Conservation (phyloP, 2,888 invertebrate genomes). For the Bursaphelenchus okinawaensis region DNA sequence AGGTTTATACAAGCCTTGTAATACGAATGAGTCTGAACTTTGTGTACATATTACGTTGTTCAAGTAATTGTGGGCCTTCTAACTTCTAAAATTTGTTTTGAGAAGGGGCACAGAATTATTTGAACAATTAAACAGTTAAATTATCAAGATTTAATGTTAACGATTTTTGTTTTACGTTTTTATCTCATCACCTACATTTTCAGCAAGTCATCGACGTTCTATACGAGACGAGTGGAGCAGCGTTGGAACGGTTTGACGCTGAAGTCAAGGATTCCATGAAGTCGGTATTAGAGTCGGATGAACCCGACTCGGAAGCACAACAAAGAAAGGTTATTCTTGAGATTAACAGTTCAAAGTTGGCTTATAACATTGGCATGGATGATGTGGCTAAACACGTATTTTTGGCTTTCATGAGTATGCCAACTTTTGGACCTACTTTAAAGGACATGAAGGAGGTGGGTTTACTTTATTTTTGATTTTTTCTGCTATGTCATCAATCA, state of each 20-base stretch:
- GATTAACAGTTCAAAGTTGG: conserved; percentile 52
- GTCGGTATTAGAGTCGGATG: conserved; percentile 5
- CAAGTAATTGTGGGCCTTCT: no score
- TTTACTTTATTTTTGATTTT: not conserved
- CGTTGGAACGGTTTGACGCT: conserved; percentile 6
- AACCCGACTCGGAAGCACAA: conserved; percentile 2
- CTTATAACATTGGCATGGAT: conserved; percentile 48
- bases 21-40: no score
- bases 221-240: conserved; percentile 3
- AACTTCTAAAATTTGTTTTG: not conserved
- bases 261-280: conserved; percentile 23
- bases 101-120: no score
- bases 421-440: conserved; percentile 16
- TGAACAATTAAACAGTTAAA: no score
- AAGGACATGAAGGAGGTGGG: conserved; percentile 16
- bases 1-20: no score
- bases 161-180: no score
- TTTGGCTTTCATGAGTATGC: conserved; percentile 35
- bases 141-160: no score
- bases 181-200: no score
- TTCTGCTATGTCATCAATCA: not conserved
- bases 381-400: conserved; percentile 41
- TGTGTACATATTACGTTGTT: no score
- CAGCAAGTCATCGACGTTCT: not conserved
- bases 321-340: conserved; percentile 46